Conservation (phyloP, 2,888 invertebrate genomes). For the Archips crataeganus region DNA sequence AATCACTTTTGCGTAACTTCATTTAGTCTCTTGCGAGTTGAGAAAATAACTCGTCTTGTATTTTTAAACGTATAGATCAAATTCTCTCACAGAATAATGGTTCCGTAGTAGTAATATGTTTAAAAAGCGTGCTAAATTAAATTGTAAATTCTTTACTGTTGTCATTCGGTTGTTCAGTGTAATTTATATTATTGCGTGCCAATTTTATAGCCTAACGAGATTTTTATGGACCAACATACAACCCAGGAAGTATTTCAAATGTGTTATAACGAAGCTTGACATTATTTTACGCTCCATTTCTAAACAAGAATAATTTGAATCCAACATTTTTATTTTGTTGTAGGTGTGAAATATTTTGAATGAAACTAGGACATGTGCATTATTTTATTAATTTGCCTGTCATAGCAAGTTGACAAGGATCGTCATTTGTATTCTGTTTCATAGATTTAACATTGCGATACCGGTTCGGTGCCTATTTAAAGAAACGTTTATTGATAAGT, state of each 20-base stretch:
- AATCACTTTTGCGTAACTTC: constrained; percentile 36
- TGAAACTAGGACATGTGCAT: not conserved
- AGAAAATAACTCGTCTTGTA: not conserved
- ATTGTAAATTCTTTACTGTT: not conserved
- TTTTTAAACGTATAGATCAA: too few relatives aligned
- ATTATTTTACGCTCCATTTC: constrained; percentile 1
- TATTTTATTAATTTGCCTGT: not conserved
- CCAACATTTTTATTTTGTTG: not conserved
- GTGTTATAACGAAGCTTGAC: constrained; percentile 1
- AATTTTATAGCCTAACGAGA: constrained; percentile 1
- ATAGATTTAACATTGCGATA: constrained; percentile 1
- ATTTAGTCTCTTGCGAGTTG: constrained; percentile 24
- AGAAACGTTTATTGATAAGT: constrained; percentile 15
- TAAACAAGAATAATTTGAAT: not conserved
- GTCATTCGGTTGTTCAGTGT: not conserved
- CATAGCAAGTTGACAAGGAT: not conserved
- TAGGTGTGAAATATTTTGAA: not conserved
- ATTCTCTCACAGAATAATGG: not conserved
- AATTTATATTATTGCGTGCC: not conserved
- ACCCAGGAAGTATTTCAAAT: constrained; percentile 20
- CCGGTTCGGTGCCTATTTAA: not conserved
- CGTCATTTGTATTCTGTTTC: constrained; percentile 6
- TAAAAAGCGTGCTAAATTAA: constrained; percentile 6
- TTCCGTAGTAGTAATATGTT: not conserved
- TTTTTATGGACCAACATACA: not conserved